These are phyloP conservation scores for Nebria brevicollis DNA, from an alignment of 2,888 invertebrate genomes.

Conservation along the genomic window DNA sequence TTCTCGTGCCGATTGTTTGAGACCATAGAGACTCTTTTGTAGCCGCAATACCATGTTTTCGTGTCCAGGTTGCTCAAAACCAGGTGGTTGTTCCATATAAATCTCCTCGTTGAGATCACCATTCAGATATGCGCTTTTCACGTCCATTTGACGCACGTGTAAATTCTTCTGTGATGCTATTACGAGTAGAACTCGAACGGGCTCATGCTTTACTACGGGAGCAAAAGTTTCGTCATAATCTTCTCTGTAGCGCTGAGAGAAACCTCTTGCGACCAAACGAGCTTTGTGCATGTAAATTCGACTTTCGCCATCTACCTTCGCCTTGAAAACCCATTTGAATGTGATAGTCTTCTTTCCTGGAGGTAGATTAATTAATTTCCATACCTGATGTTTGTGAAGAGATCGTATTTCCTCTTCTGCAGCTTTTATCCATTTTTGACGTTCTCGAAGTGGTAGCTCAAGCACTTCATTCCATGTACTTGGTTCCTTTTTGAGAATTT, in stretches of 20 bases:
- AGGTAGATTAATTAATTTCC: constrained; percentile 19
- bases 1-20: not conserved
- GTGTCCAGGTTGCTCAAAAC: constrained; percentile 14
- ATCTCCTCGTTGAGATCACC: constrained; percentile 47
- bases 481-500: not conserved
- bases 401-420: not conserved
- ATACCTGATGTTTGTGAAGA: not conserved
- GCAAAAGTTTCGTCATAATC: constrained; percentile 53
- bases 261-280: constrained; percentile 52
- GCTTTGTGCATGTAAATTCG: constrained; percentile 35
- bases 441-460: too few species aligned
- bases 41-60: not conserved
- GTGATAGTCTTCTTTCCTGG: constrained; percentile 21
- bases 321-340: constrained; percentile 50
- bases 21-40: constrained; percentile 3
- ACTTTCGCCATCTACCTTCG: constrained; percentile 49
- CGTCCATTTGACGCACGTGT: constrained; percentile 37
- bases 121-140: constrained; percentile 51
- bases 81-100: constrained; percentile 34
- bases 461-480: too few species aligned
- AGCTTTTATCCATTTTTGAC: too few species aligned
- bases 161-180: constrained; percentile 30
- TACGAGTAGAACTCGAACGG: constrained; percentile 50
- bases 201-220: constrained; percentile 50
- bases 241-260: constrained; percentile 50